phyloP scores from a whole-genome alignment of 1,140 invertebrate genomes.

The Anagrus nilaparvatae region DNA sequence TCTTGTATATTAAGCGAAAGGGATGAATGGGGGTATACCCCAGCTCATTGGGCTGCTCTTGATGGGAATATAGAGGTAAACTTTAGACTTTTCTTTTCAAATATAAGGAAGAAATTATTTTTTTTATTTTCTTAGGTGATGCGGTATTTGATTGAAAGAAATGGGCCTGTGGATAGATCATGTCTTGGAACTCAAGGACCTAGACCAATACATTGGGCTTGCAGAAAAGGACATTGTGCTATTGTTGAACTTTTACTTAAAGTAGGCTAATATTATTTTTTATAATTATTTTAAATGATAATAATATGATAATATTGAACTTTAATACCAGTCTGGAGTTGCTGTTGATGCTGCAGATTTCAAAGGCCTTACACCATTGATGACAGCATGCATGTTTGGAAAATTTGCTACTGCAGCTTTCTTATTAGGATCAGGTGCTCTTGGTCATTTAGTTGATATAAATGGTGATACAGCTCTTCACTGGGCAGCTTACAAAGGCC shows the following conservation, averaged over 20 bases:
- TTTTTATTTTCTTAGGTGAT: slow-evolving; percentile 45
- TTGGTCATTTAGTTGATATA: slow-evolving; percentile 76
- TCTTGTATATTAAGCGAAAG: slow-evolving; percentile 59
- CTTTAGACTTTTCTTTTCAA: not conserved
- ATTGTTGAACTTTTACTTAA: slow-evolving; percentile 74
- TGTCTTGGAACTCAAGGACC: slow-evolving; percentile 81
- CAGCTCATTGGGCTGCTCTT: slow-evolving; percentile 83
- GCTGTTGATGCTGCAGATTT: slow-evolving; percentile 81
- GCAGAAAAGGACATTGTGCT: slow-evolving; percentile 72
- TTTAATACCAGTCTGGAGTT: slow-evolving; percentile 57
- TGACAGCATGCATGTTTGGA: slow-evolving; percentile 89
- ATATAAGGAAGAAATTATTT: slow-evolving; percentile 9
- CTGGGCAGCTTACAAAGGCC: slow-evolving; percentile 89
- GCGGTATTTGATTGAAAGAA: slow-evolving; percentile 72
- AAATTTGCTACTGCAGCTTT: slow-evolving; percentile 80
- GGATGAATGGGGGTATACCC: slow-evolving; percentile 85
- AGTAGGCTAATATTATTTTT: slow-evolving; percentile 32
- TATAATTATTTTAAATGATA: not conserved
- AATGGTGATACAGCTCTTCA: slow-evolving; percentile 88
- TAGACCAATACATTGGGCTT: slow-evolving; percentile 86
- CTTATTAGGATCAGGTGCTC: slow-evolving; percentile 75
- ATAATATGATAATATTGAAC: not conserved
- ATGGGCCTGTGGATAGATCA: slow-evolving; percentile 72
- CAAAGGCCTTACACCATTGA: slow-evolving; percentile 81
- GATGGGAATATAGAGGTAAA: slow-evolving; percentile 68